phyloP scores from a whole-genome alignment of 1,140 invertebrate genomes.

The Drosophila santomea region DNA sequence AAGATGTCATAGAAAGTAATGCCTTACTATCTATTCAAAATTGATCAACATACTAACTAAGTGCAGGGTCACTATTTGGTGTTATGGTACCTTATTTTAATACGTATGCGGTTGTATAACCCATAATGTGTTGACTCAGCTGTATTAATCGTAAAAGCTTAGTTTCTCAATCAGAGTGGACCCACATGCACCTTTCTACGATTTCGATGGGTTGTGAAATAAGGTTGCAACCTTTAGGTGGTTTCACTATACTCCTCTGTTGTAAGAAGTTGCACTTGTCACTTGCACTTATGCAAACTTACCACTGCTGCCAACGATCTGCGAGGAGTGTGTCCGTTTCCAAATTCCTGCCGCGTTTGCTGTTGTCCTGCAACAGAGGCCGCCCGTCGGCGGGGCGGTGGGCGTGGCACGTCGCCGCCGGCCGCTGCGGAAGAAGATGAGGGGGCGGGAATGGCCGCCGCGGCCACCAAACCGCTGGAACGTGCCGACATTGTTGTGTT shows the following conservation, averaged over 20 bases:
- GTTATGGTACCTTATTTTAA: background rate
- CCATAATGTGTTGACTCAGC: background rate
- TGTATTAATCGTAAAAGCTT: background rate
- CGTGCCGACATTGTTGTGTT: constrained; percentile 65
- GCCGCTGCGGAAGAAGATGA: constrained; percentile 45
- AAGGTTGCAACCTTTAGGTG: no score
- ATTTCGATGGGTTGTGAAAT: no score
- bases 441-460: constrained; percentile 22
- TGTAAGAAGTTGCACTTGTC: background rate
- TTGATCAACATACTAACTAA: no score
- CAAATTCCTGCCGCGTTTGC: constrained; percentile 63
- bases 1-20: background rate
- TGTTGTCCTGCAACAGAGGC: constrained; percentile 79
- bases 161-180: background rate
- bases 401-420: constrained; percentile 68
- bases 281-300: constrained; percentile 27
- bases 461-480: constrained; percentile 50
- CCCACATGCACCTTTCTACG: no score
- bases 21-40: background rate
- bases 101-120: background rate
- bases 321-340: constrained; percentile 73
- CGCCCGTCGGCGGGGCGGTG: constrained; percentile 73
- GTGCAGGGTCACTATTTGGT: background rate
- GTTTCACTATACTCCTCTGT: no score
- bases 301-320: constrained; percentile 77